Percentiles rank a stretch among this genome's conserved stretches.
These are phyloP conservation scores for Chrysogorgia sp. DNA, from an alignment of 92 coral and sea anemone species.

Conservation along the genomic window DNA sequence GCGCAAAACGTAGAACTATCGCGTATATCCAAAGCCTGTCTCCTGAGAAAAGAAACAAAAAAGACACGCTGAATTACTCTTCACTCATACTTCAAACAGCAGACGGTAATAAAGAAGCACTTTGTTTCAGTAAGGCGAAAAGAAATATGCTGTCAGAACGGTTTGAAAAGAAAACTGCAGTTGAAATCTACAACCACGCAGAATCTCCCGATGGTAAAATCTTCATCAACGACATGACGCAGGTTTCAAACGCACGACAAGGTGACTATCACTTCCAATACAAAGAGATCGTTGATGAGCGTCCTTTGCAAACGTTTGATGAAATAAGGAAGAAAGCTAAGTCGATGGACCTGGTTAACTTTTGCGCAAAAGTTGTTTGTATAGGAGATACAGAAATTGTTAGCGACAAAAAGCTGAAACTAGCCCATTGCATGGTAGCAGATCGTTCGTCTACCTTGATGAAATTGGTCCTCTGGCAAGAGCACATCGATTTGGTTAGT, in stretches of 20 bases:
- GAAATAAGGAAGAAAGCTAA: too few species aligned
- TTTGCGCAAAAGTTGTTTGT: background rate
- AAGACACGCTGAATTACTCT: conserved; percentile 9
- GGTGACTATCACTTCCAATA: conserved; percentile 44
- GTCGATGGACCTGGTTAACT: too few species aligned
- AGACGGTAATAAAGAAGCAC: conserved; percentile 30
- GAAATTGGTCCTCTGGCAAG: conserved; percentile 45
- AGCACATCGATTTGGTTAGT: conserved; percentile 43
- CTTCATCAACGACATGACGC: conserved; percentile 58
- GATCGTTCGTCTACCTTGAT: too few species aligned
- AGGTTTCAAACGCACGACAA: too few species aligned
- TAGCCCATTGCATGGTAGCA: too few species aligned
- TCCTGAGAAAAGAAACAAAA: conserved; percentile 38
- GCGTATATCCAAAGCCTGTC: conserved; percentile 47
- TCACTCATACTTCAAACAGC: conserved; percentile 32
- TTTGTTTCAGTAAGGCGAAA: conserved; percentile 44
- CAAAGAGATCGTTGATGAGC: conserved; percentile 18
- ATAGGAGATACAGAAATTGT: too few species aligned
- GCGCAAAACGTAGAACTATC: conserved; percentile 16
- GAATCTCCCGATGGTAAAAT: too few species aligned
- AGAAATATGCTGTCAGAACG: conserved; percentile 40
- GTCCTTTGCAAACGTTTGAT: conserved; percentile 14
- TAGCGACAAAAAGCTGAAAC: too few species aligned
- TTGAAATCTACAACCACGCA: conserved; percentile 27
- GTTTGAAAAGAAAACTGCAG: conserved; percentile 45